Percentiles rank a stretch among this genome's conserved stretches.
These are phyloP conservation scores for Neosilurus hyrtlii DNA, from an alignment of 2,797 vertebrate genomes.

Conservation along the genomic window DNA sequence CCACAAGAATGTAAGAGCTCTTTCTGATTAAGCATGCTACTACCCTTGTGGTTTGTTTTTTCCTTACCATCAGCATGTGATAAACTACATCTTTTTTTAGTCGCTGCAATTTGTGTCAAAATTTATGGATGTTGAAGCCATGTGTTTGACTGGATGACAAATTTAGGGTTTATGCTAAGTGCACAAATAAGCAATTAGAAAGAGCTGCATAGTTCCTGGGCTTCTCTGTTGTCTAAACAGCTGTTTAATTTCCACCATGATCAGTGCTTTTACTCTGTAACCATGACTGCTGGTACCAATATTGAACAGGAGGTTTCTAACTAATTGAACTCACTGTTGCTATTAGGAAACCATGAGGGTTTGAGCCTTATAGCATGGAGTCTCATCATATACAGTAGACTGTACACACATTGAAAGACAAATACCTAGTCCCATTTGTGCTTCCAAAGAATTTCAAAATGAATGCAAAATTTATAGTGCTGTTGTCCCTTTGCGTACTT, in stretches of 20 bases:
- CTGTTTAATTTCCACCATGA: slow-evolving; percentile 28
- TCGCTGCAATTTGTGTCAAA: slow-evolving; percentile 43
- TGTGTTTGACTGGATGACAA: slow-evolving; percentile 51
- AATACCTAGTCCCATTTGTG: not conserved
- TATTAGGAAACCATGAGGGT: not conserved
- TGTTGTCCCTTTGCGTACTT: not conserved
- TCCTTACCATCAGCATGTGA: slow-evolving; percentile 7
- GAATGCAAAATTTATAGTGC: not conserved
- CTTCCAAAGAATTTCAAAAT: not conserved
- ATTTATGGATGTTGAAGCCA: slow-evolving; percentile 43
- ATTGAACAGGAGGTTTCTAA: not conserved
- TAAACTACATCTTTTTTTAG: slow-evolving; percentile 39
- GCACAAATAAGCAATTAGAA: slow-evolving; percentile 47
- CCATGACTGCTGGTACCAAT: not conserved
- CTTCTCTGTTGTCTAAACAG: slow-evolving; percentile 22
- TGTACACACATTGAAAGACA: not conserved
- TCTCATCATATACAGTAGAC: not conserved
- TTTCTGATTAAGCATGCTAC: not conserved
- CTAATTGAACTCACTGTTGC: not conserved
- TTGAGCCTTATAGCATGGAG: not conserved
- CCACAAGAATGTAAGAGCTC: not conserved
- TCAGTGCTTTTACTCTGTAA: not conserved
- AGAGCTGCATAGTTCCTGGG: slow-evolving; percentile 20
- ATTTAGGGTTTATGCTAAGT: slow-evolving; percentile 48
- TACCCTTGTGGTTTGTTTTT: not conserved